Percentiles rank a stretch among this genome's conserved stretches.
These are phyloP conservation scores for Schizothorax lantsangensis DNA, from an alignment of 2,797 vertebrate species.

Conservation along the genomic window DNA sequence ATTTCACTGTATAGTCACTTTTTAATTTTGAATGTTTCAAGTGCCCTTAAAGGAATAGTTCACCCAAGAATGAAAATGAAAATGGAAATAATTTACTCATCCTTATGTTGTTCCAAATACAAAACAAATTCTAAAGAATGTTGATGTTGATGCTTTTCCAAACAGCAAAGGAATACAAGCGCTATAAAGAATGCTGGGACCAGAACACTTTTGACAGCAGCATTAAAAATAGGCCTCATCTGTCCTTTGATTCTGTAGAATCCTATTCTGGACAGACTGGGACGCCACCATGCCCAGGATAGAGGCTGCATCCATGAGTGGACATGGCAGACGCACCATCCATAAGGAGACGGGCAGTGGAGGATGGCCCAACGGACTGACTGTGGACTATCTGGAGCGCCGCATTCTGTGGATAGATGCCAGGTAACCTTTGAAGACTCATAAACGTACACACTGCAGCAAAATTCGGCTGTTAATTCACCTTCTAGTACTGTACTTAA, in stretches of 20 bases:
- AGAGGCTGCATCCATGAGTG: conserved; percentile 96
- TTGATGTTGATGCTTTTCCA: background rate
- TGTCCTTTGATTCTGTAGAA: conserved; percentile 73
- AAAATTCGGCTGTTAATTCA: background rate
- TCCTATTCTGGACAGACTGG: conserved; percentile 99
- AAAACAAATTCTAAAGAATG: background rate
- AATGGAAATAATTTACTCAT: background rate
- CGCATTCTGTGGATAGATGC: conserved; percentile 98
- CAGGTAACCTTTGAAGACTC: conserved; percentile 76
- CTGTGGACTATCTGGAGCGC: conserved; percentile 94
- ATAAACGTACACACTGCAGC: background rate
- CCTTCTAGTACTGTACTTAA: no score
- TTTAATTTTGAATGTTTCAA: background rate
- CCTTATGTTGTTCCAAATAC: background rate
- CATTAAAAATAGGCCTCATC: background rate
- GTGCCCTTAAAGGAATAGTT: background rate
- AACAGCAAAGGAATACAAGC: background rate
- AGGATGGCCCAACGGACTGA: conserved; percentile 96
- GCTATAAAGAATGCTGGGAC: background rate
- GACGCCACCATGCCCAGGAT: conserved; percentile 96
- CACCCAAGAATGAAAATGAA: background rate
- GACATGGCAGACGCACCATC: conserved; percentile 91
- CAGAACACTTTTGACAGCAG: background rate
- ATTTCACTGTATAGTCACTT: no score
- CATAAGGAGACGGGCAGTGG: conserved; percentile 95